Percentiles rank a stretch among this genome's conserved stretches.
phyloP scores from a whole-genome alignment of 2,113 vertebrate species.

The Calyptommatus sinebrachiatus region DNA sequence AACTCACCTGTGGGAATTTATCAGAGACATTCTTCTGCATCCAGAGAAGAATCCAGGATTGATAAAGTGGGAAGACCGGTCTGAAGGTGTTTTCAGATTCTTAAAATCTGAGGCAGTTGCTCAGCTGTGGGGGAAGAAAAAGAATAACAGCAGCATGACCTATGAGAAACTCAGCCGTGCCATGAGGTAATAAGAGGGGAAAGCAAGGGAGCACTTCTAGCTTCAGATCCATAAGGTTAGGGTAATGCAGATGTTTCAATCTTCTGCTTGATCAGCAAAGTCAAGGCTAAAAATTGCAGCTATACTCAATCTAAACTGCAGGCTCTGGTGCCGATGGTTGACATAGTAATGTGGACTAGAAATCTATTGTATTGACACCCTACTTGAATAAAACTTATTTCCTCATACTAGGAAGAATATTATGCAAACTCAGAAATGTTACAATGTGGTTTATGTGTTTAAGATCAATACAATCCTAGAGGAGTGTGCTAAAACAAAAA shows the following conservation, averaged over 20 bases:
- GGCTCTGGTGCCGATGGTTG: too few relatives aligned
- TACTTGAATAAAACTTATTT: too few relatives aligned
- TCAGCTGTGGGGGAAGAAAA: slow-evolving; percentile 97
- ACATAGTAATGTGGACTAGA: too few relatives aligned
- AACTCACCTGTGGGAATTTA: slow-evolving; percentile 97
- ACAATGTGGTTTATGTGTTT: background rate
- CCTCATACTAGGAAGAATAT: too few relatives aligned
- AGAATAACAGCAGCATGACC: slow-evolving; percentile 98
- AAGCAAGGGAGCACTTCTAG: too few relatives aligned
- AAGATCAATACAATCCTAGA: background rate
- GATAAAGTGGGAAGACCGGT: slow-evolving; percentile 96
- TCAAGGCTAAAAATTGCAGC: too few relatives aligned
- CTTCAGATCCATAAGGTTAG: too few relatives aligned
- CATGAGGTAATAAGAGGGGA: slow-evolving; percentile 80
- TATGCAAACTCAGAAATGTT: background rate
- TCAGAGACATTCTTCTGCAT: slow-evolving; percentile 92
- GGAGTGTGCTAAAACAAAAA: too few relatives aligned
- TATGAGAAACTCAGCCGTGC: slow-evolving; percentile 97
- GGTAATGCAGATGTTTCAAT: too few relatives aligned
- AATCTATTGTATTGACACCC: too few relatives aligned
- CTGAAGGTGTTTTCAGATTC: slow-evolving; percentile 93
- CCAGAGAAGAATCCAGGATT: slow-evolving; percentile 93
- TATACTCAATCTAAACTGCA: too few relatives aligned
- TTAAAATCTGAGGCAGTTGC: slow-evolving; percentile 97
- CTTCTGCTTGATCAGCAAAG: too few relatives aligned